Evolutionary conservation across 1,140 invertebrate genomes (phyloP).

Genomic region (Hycleus cichorii): DNA sequence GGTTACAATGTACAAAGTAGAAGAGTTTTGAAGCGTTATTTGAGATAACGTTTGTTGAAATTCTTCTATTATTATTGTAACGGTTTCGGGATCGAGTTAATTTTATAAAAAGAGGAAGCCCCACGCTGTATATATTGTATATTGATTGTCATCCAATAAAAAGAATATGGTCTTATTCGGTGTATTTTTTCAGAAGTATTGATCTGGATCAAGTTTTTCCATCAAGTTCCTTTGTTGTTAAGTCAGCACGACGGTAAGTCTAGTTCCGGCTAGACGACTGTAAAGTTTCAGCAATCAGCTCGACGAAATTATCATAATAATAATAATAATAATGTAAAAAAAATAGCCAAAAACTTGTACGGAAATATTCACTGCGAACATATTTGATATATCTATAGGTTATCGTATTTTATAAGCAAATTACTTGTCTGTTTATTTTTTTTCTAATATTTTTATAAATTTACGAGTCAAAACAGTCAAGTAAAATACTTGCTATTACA

Average conservation of each 20-base stretch:
- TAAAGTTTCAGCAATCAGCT: slow-evolving; percentile 9
- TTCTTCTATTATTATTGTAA: too few species aligned
- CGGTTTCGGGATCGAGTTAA: too few species aligned
- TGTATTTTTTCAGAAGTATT: slow-evolving; percentile 43
- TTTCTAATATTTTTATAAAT: too few species aligned
- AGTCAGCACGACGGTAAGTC: slow-evolving; percentile 40
- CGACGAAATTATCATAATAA: not conserved
- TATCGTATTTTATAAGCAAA: not conserved
- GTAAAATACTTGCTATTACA: not conserved
- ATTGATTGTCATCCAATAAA: slow-evolving; percentile 18
- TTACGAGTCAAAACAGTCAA: not conserved
- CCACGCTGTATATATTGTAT: too few species aligned
- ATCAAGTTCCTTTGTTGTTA: slow-evolving; percentile 35
- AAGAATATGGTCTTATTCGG: slow-evolving; percentile 35
- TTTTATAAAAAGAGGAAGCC: too few species aligned
- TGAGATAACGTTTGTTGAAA: too few species aligned
- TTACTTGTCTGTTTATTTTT: too few species aligned
- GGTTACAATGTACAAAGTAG: too few species aligned
- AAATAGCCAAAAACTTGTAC: too few species aligned
- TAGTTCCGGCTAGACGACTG: slow-evolving; percentile 41
- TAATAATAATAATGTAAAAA: too few species aligned
- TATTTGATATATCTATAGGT: slow-evolving; percentile 6
- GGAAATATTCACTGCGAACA: too few species aligned
- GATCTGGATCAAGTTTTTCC: slow-evolving; percentile 40
- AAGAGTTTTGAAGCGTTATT: too few species aligned